Base-by-base conservation (phyloP, 1,140 invertebrate species). In the Mactra quadrangularis region DNA sequence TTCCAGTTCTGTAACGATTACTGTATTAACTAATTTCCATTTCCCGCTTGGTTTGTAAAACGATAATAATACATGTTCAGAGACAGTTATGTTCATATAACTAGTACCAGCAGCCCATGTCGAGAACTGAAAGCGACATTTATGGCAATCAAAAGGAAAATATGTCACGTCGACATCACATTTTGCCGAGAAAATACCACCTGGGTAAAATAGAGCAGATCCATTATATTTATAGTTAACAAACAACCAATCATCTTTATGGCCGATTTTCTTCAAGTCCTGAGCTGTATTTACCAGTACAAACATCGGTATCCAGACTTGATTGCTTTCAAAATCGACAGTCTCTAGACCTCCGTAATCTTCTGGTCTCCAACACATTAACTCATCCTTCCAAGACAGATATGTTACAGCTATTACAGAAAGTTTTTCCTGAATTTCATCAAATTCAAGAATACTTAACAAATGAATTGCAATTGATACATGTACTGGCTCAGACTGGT, bases 121-220 rank as follows among this genome's bases (percentile, higher is more conserved):
- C 33, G 29, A 17, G n/a, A 83, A 83, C 13, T 11, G 25, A 11
- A 83, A 11, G 7, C n/a, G 15, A 70, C 82, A 83, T 4, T 31
- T 45, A 41, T 83, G 82, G 45, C 47, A 76, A 50, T 83, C 82
- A n/a, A 83, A 83, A 15, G 82, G 82, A 50, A 52, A 83, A 27
- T 83, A 76, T 55, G 25, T 76, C 17, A 83, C 52, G 29, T 76
- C 41, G n/a, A 66, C 52, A 7, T 45, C 27, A 60, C 82, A 83
- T 3, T 27, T 50, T 31, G 27, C 33, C 6, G 55, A 17, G 11
- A 68, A 22, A 3, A 57, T 45, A 29, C 31, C 45, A 17, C 19
- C 31, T 33, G 77, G 62, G 6, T 13, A 38, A 38, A n/a, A 64
- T 4, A 3, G n/a, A 11, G 59, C 45, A 3, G 9, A 4, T 22